These are phyloP conservation scores for Nyctibius bracteatus DNA, from an alignment of 2,113 vertebrate genomes.

Conservation along the genomic window DNA sequence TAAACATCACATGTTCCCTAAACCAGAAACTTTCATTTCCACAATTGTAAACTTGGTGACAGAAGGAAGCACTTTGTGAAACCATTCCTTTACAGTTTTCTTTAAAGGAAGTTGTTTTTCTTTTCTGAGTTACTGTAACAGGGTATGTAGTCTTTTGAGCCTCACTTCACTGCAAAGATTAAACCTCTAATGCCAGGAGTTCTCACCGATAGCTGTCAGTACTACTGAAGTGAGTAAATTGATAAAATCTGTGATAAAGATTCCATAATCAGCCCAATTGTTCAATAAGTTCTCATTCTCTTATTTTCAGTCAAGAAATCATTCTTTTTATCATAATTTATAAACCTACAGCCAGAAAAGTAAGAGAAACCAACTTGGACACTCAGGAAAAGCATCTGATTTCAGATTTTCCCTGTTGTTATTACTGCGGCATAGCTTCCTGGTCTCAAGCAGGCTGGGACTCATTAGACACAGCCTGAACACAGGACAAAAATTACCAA, in stretches of 20 bases:
- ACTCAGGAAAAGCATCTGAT: neutral
- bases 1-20: neutral
- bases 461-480: neutral
- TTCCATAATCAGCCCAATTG: neutral
- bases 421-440: neutral
- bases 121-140: neutral
- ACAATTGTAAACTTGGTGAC: neutral
- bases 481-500: neutral
- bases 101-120: neutral
- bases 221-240: neutral
- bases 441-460: neutral
- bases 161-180: neutral
- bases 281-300: neutral
- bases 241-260: neutral
- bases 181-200: neutral
- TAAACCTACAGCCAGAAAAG: neutral
- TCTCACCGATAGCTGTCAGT: neutral
- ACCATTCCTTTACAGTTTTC: no score
- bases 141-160: neutral
- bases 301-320: neutral
- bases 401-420: neutral
- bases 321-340: neutral
- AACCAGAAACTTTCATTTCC: neutral
- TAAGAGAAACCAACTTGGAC: neutral
- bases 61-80: neutral